Evolutionary conservation across 2,113 vertebrate species (phyloP).

Genomic region (Siniperca chuatsi): DNA sequence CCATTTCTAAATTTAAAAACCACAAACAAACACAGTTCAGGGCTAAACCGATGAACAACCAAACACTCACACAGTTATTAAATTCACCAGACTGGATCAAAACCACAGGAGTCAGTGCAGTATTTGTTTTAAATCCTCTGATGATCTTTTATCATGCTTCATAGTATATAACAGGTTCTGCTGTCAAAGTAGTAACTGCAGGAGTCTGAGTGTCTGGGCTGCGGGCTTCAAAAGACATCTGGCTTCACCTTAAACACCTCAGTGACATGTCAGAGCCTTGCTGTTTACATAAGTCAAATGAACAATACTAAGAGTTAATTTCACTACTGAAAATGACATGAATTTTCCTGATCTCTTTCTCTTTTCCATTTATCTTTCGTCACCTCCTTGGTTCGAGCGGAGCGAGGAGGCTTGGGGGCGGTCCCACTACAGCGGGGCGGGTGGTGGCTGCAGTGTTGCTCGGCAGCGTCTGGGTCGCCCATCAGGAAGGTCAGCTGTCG

Average conservation of each 20-base stretch:
- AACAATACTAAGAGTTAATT: neutral
- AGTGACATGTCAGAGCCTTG: conserved; percentile 1
- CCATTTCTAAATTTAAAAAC: conserved; percentile 27
- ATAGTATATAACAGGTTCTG: neutral
- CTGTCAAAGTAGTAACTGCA: conserved; percentile 24
- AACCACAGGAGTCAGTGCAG: conserved; percentile 49
- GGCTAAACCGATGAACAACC: conserved; percentile 20
- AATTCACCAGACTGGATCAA: conserved; percentile 52
- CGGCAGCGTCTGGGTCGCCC: conserved; percentile 84
- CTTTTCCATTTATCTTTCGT: conserved; percentile 27
- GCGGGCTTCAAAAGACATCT: conserved; percentile 18
- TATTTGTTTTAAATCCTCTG: conserved; percentile 38
- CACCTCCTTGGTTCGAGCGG: conserved; percentile 70
- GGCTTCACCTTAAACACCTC: conserved; percentile 40
- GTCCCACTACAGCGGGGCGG: conserved; percentile 63
- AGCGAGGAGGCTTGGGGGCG: conserved; percentile 54
- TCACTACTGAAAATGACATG: neutral
- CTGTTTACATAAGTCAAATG: conserved; percentile 3
- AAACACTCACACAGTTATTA: conserved; percentile 40
- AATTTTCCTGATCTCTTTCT: neutral
- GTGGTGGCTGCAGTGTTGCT: conserved; percentile 81
- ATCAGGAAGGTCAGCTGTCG: conserved; percentile 88
- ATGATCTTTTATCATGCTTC: conserved; percentile 37
- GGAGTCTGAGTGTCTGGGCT: conserved; percentile 61
- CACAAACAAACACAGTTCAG: conserved; percentile 28